Percentiles rank a stretch among this genome's conserved stretches.
Conservation (phyloP, 2,113 vertebrate genomes). For the Apus apus region DNA sequence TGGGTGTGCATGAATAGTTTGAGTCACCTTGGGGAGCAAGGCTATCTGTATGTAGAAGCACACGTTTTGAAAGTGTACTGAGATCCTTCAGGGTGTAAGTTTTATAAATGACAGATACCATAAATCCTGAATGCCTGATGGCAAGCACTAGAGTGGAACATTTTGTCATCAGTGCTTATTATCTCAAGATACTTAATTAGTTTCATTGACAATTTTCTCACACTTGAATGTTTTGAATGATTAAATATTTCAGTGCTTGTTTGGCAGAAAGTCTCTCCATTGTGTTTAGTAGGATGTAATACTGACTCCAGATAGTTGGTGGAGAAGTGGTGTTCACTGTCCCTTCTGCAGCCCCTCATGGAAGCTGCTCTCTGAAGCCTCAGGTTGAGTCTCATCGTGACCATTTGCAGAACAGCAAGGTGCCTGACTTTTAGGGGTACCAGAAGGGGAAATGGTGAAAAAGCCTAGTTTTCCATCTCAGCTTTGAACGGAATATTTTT, state of each 20-base stretch:
- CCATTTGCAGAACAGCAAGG: neutral
- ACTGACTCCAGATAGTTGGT: fast-evolving
- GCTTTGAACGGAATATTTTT: neutral
- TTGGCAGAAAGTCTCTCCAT: neutral
- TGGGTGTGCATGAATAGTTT: neutral
- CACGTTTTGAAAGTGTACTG: neutral
- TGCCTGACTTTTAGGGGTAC: neutral
- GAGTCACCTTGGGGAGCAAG: neutral
- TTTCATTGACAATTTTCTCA: conserved; percentile 69
- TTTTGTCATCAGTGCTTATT: conserved; percentile 63
- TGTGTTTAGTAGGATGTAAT: neutral
- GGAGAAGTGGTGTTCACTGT: neutral
- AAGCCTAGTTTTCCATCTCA: neutral
- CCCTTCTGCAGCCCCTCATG: neutral
- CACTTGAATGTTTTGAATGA: conserved; percentile 52
- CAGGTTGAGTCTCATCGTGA: neutral
- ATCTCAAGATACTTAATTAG: conserved; percentile 69
- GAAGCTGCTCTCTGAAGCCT: neutral
- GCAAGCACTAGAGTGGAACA: conserved; percentile 55
- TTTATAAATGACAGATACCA: conserved; percentile 27
- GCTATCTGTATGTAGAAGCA: neutral
- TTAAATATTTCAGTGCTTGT: conserved; percentile 60
- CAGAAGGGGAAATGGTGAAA: neutral
- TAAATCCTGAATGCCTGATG: conserved; percentile 56
- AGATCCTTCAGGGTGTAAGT: conserved; percentile 1